phyloP scores from a whole-genome alignment of 2,113 vertebrate genomes.

The Gulo gulo region DNA sequence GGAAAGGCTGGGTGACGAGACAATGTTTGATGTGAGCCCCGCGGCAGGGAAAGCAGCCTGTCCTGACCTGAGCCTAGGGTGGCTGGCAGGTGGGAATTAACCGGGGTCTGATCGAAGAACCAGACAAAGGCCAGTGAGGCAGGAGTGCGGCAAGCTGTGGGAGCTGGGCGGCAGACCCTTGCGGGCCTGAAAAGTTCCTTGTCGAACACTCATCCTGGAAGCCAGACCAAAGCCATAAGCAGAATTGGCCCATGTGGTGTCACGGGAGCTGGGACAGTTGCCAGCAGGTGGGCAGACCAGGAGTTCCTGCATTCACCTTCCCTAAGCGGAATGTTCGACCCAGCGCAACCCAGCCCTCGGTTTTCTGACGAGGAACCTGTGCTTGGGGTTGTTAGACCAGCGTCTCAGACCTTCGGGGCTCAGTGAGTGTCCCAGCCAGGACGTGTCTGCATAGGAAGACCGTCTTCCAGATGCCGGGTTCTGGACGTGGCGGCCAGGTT shows the following conservation, averaged over 20 bases:
- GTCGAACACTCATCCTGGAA: rapidly evolving
- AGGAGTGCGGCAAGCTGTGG: rapidly evolving
- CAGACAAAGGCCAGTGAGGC: neutral
- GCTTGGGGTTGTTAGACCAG: neutral
- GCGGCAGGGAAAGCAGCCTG: neutral
- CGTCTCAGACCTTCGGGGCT: neutral
- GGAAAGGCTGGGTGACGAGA: neutral
- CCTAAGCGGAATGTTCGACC: neutral
- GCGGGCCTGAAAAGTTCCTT: neutral
- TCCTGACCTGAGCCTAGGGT: neutral
- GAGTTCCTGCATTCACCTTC: too few species aligned
- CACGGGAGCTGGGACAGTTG: neutral
- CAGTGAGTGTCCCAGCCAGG: neutral
- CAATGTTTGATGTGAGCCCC: neutral
- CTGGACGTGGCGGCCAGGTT: neutral
- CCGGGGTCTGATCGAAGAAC: too few species aligned
- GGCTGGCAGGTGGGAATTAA: too few species aligned
- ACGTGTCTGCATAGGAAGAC: neutral
- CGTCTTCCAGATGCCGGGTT: neutral
- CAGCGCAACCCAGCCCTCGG: neutral
- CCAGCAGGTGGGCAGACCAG: neutral
- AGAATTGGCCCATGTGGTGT: rapidly evolving
- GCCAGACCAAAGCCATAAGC: neutral
- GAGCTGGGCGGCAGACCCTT: neutral
- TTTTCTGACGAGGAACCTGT: neutral